These are phyloP conservation scores for Andrena hattorfiana DNA, from an alignment of 2,888 invertebrate genomes.

Conservation along the genomic window DNA sequence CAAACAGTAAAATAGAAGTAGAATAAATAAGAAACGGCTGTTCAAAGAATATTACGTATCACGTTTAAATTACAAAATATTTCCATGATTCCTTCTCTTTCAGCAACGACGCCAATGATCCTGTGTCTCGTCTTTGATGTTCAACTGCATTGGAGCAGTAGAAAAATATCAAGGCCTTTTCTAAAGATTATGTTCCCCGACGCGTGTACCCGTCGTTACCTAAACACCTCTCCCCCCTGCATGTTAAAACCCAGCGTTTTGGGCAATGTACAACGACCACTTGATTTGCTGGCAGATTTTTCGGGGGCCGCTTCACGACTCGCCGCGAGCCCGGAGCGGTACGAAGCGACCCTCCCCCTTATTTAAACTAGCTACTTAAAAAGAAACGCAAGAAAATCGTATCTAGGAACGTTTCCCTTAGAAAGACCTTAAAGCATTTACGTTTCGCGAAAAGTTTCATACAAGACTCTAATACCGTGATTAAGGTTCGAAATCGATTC, in stretches of 20 bases:
- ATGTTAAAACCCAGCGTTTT: slow-evolving; percentile 45
- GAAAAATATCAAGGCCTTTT: slow-evolving; percentile 66
- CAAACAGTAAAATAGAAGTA: slow-evolving; percentile 68
- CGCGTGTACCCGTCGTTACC: slow-evolving; percentile 29
- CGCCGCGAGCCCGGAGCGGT: slow-evolving; percentile 43
- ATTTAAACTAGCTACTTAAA: slow-evolving; percentile 51
- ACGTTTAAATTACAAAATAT: slow-evolving; percentile 63
- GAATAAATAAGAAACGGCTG: slow-evolving; percentile 71
- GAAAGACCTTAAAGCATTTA: slow-evolving; percentile 69
- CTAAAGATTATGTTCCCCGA: slow-evolving; percentile 71
- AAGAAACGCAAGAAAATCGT: slow-evolving; percentile 60
- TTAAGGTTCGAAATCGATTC: slow-evolving; percentile 64
- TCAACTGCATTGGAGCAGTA: slow-evolving; percentile 50
- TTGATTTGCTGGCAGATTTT: slow-evolving; percentile 52
- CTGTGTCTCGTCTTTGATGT: slow-evolving; percentile 56
- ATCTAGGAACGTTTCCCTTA: slow-evolving; percentile 72
- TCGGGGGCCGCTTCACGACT: slow-evolving; percentile 29
- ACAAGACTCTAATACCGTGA: slow-evolving; percentile 68
- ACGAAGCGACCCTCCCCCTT: slow-evolving; percentile 37
- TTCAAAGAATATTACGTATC: slow-evolving; percentile 70
- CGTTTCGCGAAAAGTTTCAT: slow-evolving; percentile 60
- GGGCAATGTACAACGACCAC: slow-evolving; percentile 54
- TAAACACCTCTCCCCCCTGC: slow-evolving; percentile 27
- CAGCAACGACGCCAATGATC: slow-evolving; percentile 58
- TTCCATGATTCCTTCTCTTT: slow-evolving; percentile 55